Percentiles rank a stretch among this genome's conserved stretches.
Evolutionary conservation across 2,888 invertebrate genomes (phyloP).

Genomic region (Drosophila mettleri): DNA sequence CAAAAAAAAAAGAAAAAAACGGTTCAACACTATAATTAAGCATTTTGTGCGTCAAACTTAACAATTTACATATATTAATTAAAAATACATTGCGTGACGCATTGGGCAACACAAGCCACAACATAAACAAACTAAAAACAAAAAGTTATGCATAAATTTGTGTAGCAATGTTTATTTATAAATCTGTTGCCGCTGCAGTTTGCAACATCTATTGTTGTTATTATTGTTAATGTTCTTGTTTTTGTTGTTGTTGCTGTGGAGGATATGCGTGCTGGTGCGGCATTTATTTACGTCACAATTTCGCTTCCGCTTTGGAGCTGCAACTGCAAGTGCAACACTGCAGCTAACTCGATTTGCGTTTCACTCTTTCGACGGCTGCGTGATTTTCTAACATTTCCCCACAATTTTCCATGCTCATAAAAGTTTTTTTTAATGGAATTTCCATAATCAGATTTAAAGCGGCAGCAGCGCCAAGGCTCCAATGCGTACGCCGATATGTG

Average conservation of each 20-base stretch:
- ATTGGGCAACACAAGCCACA: conserved; percentile 12
- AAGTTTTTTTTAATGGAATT: conserved; percentile 79
- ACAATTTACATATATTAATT: conserved; percentile 53
- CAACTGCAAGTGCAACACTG: conserved; percentile 29
- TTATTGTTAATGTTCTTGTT: not conserved
- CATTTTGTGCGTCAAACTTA: conserved; percentile 23
- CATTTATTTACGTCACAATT: conserved; percentile 76
- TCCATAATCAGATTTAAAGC: conserved; percentile 70
- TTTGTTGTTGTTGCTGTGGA: conserved; percentile 21
- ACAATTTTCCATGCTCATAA: conserved; percentile 58
- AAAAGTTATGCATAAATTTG: conserved; percentile 39
- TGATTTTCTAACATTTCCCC: conserved; percentile 70
- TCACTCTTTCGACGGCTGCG: conserved; percentile 57
- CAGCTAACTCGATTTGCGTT: conserved; percentile 59
- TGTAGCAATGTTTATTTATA: conserved; percentile 55
- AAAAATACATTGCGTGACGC: conserved; percentile 43
- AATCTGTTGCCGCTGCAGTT: conserved; percentile 36
- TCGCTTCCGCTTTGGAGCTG: conserved; percentile 57
- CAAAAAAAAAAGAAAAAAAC: not conserved
- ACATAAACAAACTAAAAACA: conserved; percentile 9
- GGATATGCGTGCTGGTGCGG: conserved; percentile 67
- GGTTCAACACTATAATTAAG: conserved; percentile 27
- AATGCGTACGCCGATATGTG: conserved; percentile 2
- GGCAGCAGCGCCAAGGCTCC: conserved; percentile 9
- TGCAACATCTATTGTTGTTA: conserved; percentile 35